Conservation (phyloP, 1,140 invertebrate species). For the Scaptodrosophila lebanonensis region DNA sequence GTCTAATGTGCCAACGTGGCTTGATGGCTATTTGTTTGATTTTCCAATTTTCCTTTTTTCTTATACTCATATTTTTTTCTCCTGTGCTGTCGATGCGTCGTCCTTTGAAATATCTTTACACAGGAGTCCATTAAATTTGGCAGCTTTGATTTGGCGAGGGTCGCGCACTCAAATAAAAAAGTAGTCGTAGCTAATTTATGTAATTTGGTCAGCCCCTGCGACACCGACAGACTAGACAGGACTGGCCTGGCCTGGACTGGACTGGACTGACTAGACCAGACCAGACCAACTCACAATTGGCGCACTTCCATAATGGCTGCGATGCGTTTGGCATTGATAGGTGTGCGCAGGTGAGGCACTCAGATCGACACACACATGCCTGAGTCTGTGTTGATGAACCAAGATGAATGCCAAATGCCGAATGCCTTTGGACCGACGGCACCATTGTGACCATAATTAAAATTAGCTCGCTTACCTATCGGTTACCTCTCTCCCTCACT, state of each 20-base stretch:
- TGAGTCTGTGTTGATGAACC: background rate
- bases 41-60: too few species aligned
- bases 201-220: constrained; percentile 54
- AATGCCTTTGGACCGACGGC: constrained; percentile 54
- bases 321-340: background rate
- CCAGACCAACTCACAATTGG: constrained; percentile 42
- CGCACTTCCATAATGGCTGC: constrained; percentile 55
- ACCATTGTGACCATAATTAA: constrained; percentile 70
- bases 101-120: constrained; percentile 61
- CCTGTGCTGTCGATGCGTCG: constrained; percentile 30
- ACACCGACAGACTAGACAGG: constrained; percentile 3
- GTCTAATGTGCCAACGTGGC: too few species aligned
- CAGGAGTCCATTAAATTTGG: constrained; percentile 70
- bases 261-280: constrained; percentile 6
- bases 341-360: background rate
- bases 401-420: constrained; percentile 16
- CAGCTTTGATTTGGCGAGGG: constrained; percentile 55
- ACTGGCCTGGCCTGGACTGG: constrained; percentile 22
- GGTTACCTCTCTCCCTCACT: constrained; percentile 1
- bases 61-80: constrained; percentile 5
- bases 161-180: background rate
- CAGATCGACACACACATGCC: background rate
- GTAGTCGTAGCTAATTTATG: constrained; percentile 62
- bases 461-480: constrained; percentile 71
- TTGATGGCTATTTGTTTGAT: too few species aligned